These are phyloP conservation scores for Bombus vancouverensis DNA, from an alignment of 1,140 invertebrate genomes.

Conservation along the genomic window DNA sequence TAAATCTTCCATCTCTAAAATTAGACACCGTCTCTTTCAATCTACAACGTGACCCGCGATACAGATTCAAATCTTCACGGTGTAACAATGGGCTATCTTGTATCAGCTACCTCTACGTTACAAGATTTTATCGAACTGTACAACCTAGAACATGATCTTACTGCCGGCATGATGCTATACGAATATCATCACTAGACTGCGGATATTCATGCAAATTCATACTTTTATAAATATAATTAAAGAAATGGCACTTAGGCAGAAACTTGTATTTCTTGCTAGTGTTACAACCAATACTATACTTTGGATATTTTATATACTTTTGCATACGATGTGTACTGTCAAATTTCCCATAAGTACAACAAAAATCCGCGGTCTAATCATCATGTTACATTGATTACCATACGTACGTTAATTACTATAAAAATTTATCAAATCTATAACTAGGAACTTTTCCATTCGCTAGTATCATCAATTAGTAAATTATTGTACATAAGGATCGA, in stretches of 20 bases:
- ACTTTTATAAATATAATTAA: not conserved
- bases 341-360: too few species aligned
- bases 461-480: too few species aligned
- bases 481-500: too few species aligned
- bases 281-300: too few species aligned
- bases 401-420: not conserved
- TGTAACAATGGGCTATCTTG: constrained; percentile 18
- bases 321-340: too few species aligned
- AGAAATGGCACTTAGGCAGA: too few species aligned
- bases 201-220: too few species aligned
- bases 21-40: not conserved
- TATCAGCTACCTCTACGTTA: constrained; percentile 15
- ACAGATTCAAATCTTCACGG: constrained; percentile 10
- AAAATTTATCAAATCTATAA: too few species aligned
- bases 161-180: not conserved
- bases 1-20: not conserved
- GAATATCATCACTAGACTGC: not conserved
- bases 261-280: too few species aligned
- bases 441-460: too few species aligned
- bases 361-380: too few species aligned
- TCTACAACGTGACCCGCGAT: constrained; percentile 2
- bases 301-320: too few species aligned
- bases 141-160: not conserved
- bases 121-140: constrained; percentile 16
- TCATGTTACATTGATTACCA: not conserved